Base-by-base conservation (phyloP, 2,888 invertebrate species). In the Lamellibrachia satsuma region DNA sequence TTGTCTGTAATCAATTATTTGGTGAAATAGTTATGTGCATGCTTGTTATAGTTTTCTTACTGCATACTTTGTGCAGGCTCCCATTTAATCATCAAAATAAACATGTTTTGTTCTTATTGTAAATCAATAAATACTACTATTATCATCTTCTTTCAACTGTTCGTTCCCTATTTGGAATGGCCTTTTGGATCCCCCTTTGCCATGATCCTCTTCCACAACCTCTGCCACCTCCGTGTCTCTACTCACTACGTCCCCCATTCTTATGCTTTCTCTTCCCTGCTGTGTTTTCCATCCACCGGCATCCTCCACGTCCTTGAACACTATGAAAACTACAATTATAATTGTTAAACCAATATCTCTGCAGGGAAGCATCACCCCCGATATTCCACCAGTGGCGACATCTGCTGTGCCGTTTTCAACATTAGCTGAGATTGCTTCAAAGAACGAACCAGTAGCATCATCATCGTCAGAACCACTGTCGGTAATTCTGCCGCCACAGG, bases 301-400 rank as follows among this genome's bases (percentile, higher is more conserved):
- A 75, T 22, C 15, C 15, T 3, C 15, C 11, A 75, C 2, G 2
- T 75, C n/a, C n/a, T 75, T n/a, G 15, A 11, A 22, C 4, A 22
- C 75, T 75, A n/a, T 22, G 22, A 75, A 75, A 4, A 75, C 22
- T 15, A 15, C 15, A 15, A 75, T 75, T 75, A 75, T 75, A 39
- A 39, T 75, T 75, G 22, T 22, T 75, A 75, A 75, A 75, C 22
- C 6, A 75, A 75, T 75, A 15, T 75, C 22, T 75, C n/a, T 75
- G 75, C 75, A 75, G 75, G 75, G 75, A 75, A 75, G 75, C 75
- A n/a, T 75, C 75, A 75, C 75, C 75, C 75, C 75, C n/a, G 15
- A 75, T 22, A 75, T 75, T 75, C 75, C 75, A 75, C 75, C 75
- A 75, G 75, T 75, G 75, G 75, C 22, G 75, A 6, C 75, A 75